phyloP scores from a whole-genome alignment of 2,888 invertebrate species.

The Drosophila mulleri region DNA sequence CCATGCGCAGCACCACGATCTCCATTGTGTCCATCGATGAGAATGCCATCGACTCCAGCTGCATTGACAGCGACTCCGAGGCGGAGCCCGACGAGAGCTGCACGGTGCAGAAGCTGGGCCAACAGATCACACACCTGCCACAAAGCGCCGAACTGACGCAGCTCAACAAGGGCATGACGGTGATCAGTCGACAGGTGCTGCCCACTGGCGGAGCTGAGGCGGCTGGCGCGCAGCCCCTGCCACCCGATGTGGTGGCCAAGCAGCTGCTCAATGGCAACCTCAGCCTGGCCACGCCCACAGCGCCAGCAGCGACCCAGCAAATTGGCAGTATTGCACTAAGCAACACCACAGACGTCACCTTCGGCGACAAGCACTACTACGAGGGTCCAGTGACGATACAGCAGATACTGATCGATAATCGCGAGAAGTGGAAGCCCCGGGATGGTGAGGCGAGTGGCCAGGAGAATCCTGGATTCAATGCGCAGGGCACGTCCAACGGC shows the following conservation, averaged over 20 bases:
- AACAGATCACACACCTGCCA: conserved; percentile 76
- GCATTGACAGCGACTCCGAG: conserved; percentile 83
- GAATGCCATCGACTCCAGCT: conserved; percentile 82
- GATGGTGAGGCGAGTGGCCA: conserved; percentile 52
- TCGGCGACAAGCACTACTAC: conserved; percentile 91
- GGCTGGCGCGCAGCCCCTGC: conserved; percentile 6
- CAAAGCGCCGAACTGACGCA: conserved; percentile 72
- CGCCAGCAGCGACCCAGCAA: conserved; percentile 74
- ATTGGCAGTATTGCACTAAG: conserved; percentile 88
- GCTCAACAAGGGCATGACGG: conserved; percentile 75
- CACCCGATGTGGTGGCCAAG: conserved; percentile 54
- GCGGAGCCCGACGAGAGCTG: conserved; percentile 74
- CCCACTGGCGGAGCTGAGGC: conserved; percentile 35
- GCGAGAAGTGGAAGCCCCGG: conserved; percentile 78
- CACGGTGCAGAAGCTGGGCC: conserved; percentile 82
- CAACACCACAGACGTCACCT: conserved; percentile 90
- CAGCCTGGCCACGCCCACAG: conserved; percentile 40
- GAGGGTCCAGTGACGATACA: conserved; percentile 92
- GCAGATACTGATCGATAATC: conserved; percentile 87
- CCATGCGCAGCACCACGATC: conserved; percentile 82
- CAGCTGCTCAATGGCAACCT: conserved; percentile 66
- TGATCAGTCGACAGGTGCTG: conserved; percentile 74
- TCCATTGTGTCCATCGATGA: conserved; percentile 83
- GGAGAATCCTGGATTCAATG: conserved; percentile 77
- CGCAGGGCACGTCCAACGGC: conserved; percentile 50